Evolutionary conservation across 2,113 vertebrate species (phyloP).

Genomic region (Pluvialis apricaria): DNA sequence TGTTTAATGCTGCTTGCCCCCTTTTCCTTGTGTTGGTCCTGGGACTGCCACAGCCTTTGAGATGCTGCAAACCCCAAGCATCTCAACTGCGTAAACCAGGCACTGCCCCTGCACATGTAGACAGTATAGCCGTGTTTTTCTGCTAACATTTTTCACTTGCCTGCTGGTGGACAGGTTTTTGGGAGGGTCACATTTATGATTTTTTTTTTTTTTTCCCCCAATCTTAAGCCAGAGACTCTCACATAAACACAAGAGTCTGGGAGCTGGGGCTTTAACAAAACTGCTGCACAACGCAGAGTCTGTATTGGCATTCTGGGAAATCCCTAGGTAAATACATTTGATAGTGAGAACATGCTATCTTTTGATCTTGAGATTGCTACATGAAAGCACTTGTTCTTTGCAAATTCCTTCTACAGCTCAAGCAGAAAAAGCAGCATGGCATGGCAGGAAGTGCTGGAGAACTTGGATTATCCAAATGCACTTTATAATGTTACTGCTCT

Average conservation of each 20-base stretch:
- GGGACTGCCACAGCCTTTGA: neutral
- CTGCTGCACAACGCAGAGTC: neutral
- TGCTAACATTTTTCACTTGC: neutral
- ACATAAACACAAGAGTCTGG: neutral
- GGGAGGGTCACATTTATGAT: neutral
- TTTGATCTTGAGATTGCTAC: neutral
- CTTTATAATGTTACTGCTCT: neutral
- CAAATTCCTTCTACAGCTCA: neutral
- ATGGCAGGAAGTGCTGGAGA: neutral
- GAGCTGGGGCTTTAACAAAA: neutral
- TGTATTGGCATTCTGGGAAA: neutral
- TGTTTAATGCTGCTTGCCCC: neutral
- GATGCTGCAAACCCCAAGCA: neutral
- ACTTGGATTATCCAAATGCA: neutral
- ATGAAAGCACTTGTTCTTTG: constrained; percentile 15
- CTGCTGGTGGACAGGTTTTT: neutral
- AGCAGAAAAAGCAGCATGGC: neutral
- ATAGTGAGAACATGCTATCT: neutral
- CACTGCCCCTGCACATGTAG: neutral
- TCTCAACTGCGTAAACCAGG: neutral
- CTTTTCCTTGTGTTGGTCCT: neutral
- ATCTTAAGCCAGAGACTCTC: neutral
- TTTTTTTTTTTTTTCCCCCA: neutral
- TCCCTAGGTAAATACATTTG: neutral
- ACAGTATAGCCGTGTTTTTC: neutral